Conservation (phyloP, 2,797 vertebrate species). For the Petrocephalus schoutedeni region DNA sequence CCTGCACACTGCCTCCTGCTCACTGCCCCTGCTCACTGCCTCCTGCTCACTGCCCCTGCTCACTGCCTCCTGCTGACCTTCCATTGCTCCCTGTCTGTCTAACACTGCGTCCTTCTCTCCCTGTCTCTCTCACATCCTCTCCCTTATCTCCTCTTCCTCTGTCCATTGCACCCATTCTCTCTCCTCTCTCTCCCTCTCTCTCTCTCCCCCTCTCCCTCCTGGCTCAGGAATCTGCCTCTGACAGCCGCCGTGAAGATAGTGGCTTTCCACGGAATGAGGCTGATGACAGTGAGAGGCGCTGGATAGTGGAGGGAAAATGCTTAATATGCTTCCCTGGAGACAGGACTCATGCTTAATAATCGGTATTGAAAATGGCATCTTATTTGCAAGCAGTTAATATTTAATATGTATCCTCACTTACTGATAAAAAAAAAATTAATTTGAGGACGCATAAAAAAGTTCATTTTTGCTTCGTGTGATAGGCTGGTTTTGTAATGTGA, state of each 20-base stretch:
- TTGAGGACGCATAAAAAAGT: neutral
- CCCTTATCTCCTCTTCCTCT: neutral
- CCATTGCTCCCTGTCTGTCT: neutral
- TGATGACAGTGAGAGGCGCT: neutral
- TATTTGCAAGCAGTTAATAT: neutral
- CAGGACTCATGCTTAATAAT: neutral
- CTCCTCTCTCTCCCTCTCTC: neutral
- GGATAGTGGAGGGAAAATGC: neutral
- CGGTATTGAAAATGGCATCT: too few relatives aligned
- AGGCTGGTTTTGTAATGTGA: neutral
- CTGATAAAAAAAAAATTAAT: neutral
- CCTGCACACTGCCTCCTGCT: too few relatives aligned
- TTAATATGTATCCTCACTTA: neutral
- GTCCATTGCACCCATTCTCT: neutral
- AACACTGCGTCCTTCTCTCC: neutral
- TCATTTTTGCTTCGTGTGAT: neutral
- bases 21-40: too few relatives aligned
- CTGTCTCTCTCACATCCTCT: neutral
- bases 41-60: too few relatives aligned
- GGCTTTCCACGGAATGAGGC: neutral
- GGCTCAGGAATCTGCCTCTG: neutral
- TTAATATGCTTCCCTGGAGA: neutral
- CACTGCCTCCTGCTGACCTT: neutral
- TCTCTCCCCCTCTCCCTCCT: neutral
- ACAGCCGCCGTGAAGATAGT: neutral